These are phyloP conservation scores for Pseudorhombus dupliciocellatus DNA, from an alignment of 2,113 vertebrate species.

Conservation along the genomic window DNA sequence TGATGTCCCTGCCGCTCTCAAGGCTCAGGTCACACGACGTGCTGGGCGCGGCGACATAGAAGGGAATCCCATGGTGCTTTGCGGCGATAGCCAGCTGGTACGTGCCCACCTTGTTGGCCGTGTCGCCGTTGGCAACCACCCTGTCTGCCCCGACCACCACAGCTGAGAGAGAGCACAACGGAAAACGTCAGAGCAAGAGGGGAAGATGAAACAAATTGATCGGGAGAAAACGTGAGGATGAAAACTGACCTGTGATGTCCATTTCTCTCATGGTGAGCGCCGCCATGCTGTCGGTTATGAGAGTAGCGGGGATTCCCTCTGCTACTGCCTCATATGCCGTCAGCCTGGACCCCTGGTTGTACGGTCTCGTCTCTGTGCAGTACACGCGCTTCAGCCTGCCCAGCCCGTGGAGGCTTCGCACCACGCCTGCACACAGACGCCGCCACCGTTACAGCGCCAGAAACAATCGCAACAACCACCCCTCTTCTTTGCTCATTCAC, in stretches of 20 bases:
- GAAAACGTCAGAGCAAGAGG: too few relatives aligned
- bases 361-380: slow-evolving; percentile 91
- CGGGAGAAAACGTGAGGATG: background rate
- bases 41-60: slow-evolving; percentile 92
- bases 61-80: slow-evolving; percentile 87
- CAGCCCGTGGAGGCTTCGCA: slow-evolving; percentile 85
- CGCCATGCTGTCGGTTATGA: slow-evolving; percentile 89
- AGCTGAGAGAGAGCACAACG: slow-evolving; percentile 69
- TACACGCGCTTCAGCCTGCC: slow-evolving; percentile 85
- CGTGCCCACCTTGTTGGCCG: slow-evolving; percentile 92
- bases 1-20: slow-evolving; percentile 82
- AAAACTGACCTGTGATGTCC: slow-evolving; percentile 82
- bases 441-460: background rate
- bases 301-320: slow-evolving; percentile 87
- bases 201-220: background rate
- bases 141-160: slow-evolving; percentile 91
- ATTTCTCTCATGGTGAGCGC: slow-evolving; percentile 86
- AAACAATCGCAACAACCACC: background rate
- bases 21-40: slow-evolving; percentile 88
- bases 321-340: slow-evolving; percentile 89
- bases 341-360: slow-evolving; percentile 90
- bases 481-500: slow-evolving; percentile 4
- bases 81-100: slow-evolving; percentile 90
- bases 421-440: slow-evolving; percentile 80
- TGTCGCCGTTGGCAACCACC: slow-evolving; percentile 90